These are phyloP conservation scores for Xestia xanthographa DNA, from an alignment of 2,888 invertebrate species.

Conservation along the genomic window DNA sequence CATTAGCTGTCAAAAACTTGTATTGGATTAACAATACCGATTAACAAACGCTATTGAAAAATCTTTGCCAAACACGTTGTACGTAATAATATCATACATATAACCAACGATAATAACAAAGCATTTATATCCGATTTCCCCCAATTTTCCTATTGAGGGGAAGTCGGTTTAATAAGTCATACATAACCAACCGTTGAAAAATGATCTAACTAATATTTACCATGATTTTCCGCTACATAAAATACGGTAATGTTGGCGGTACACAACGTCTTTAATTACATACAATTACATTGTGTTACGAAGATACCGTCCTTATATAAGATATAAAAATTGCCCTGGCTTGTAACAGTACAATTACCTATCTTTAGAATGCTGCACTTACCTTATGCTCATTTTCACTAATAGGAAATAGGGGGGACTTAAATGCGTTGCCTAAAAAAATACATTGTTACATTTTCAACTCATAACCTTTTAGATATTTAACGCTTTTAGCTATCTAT, in stretches of 20 bases:
- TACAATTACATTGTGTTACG: slow-evolving; percentile 10
- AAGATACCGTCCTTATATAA: slow-evolving; percentile 40
- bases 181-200: slow-evolving; percentile 28
- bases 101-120: neutral
- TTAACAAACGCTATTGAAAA: neutral
- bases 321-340: slow-evolving; percentile 14
- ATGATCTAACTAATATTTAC: slow-evolving; percentile 25
- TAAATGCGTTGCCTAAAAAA: neutral
- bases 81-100: neutral
- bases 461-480: no score
- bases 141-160: neutral
- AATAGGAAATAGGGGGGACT: neutral
- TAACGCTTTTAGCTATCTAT: no score
- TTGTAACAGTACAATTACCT: slow-evolving; percentile 23
- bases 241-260: slow-evolving; percentile 30
- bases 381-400: neutral
- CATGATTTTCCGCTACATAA: slow-evolving; percentile 60
- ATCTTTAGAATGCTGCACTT: neutral
- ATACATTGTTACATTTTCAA: no score
- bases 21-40: neutral
- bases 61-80: neutral
- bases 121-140: slow-evolving; percentile 1
- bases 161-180: slow-evolving; percentile 7
- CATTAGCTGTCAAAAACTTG: neutral
- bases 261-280: slow-evolving; percentile 44